Evolutionary conservation across 2,888 invertebrate species (phyloP).

Genomic region (Apodemia duryi): DNA sequence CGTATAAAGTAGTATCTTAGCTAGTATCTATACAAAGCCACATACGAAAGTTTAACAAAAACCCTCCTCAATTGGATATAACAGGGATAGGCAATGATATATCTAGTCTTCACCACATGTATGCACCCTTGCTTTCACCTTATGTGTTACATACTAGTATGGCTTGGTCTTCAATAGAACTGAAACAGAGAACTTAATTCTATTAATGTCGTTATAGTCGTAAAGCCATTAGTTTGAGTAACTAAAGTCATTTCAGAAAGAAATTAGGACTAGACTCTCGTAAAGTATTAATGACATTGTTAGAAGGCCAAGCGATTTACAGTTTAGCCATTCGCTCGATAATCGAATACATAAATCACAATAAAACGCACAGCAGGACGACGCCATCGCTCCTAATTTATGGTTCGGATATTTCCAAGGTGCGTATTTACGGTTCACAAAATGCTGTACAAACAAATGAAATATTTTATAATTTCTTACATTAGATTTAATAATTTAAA

Average conservation of each 20-base stretch:
- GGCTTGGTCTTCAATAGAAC: not conserved
- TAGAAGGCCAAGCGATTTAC: conserved; percentile 48
- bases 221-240: conserved; percentile 5
- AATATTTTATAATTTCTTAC: conserved; percentile 3
- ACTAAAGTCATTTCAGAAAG: conserved; percentile 24
- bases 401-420: conserved; percentile 33
- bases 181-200: not conserved
- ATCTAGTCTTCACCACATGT: no score
- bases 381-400: conserved; percentile 55
- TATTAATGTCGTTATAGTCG: conserved; percentile 3
- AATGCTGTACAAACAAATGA: not conserved
- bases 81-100: no score
- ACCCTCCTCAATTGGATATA: no score
- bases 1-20: no score
- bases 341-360: conserved; percentile 65
- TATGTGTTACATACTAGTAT: no score
- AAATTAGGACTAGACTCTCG: conserved; percentile 29
- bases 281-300: conserved; percentile 56
- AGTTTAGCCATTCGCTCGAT: conserved; percentile 58
- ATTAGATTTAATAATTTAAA: not conserved
- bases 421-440: conserved; percentile 6
- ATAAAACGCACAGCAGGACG: conserved; percentile 56
- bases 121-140: no score
- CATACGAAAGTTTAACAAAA: no score
- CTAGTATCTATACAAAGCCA: no score